These are phyloP conservation scores for Thunnus albacares DNA, from an alignment of 2,797 vertebrate species.

Conservation along the genomic window DNA sequence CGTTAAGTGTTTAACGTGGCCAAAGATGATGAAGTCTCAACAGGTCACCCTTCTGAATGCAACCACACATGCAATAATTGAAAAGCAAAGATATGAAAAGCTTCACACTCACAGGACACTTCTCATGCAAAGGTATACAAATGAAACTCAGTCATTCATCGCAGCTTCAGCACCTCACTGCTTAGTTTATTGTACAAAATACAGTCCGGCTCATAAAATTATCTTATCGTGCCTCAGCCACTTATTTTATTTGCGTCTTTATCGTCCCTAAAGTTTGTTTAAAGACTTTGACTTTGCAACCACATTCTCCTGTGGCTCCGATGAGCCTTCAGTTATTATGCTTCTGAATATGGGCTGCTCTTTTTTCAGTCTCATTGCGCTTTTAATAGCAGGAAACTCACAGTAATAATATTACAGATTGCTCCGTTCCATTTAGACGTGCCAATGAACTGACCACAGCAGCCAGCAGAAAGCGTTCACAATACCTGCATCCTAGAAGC, in stretches of 20 bases:
- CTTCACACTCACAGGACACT: background rate
- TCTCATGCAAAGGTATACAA: slow-evolving; percentile 24
- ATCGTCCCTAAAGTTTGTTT: slow-evolving; percentile 10
- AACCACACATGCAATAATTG: background rate
- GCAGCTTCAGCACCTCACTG: background rate
- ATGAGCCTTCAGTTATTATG: background rate
- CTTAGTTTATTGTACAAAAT: background rate
- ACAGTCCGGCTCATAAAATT: background rate
- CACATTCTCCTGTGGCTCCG: background rate
- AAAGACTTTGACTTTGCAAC: background rate
- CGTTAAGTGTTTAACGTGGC: no score
- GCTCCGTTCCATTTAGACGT: no score
- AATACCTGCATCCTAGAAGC: no score
- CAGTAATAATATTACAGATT: no score
- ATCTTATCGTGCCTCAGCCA: background rate
- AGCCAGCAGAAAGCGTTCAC: no score
- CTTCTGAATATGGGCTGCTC: no score
- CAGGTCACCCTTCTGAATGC: background rate
- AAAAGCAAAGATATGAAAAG: background rate
- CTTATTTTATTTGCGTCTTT: slow-evolving; percentile 1
- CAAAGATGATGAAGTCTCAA: background rate
- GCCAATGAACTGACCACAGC: no score
- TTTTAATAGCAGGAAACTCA: no score
- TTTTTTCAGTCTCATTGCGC: no score
- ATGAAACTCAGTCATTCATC: background rate